Evolutionary conservation across 53 echinoderm and acorn worm species (phyloP).

Genomic region (Echinometra lucunter): DNA sequence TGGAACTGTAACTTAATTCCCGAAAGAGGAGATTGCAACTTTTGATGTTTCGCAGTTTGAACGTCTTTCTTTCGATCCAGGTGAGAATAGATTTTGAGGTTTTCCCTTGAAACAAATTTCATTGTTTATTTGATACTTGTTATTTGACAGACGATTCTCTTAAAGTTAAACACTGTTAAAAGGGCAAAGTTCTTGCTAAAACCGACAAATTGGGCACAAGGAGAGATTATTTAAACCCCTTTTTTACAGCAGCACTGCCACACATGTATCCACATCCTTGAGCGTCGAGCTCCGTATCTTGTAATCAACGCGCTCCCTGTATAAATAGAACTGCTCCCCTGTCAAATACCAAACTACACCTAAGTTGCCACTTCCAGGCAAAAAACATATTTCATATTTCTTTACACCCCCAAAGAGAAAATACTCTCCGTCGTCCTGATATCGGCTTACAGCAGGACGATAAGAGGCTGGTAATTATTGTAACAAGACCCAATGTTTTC

Average conservation of each 20-base stretch:
- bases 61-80: too few species aligned
- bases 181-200: background rate
- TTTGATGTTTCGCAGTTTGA: too few species aligned
- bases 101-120: too few species aligned
- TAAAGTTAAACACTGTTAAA: background rate
- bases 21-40: too few species aligned
- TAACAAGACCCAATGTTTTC: conserved; percentile 65
- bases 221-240: background rate
- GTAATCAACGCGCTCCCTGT: background rate
- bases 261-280: background rate
- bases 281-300: background rate
- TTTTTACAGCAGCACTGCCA: background rate
- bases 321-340: conserved; percentile 11
- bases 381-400: conserved; percentile 47
- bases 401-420: conserved; percentile 29
- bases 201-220: background rate
- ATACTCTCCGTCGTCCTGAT: background rate
- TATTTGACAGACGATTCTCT: background rate
- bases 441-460: conserved; percentile 7
- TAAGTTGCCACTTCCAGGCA: background rate
- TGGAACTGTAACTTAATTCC: too few species aligned
- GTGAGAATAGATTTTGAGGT: too few species aligned
- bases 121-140: too few species aligned
- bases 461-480: conserved; percentile 55
- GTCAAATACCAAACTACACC: background rate